These are phyloP conservation scores for Timandra comae DNA, from an alignment of 2,888 invertebrate species.

Conservation along the genomic window DNA sequence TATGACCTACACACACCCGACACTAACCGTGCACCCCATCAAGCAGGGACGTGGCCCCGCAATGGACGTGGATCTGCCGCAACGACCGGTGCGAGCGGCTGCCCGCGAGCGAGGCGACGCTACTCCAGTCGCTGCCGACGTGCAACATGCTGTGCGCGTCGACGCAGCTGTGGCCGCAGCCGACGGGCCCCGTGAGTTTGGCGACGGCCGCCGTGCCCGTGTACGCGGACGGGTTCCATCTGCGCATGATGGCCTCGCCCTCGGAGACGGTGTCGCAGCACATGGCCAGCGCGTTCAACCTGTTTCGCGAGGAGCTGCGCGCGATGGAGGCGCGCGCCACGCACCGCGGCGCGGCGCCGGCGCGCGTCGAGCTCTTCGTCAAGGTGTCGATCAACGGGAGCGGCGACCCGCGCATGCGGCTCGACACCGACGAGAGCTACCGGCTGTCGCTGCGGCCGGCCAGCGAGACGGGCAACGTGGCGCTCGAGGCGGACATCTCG, in stretches of 20 bases:
- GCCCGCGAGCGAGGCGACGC: slow-evolving; percentile 48
- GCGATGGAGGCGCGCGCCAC: slow-evolving; percentile 58
- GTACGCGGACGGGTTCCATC: slow-evolving; percentile 66
- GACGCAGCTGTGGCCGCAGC: slow-evolving; percentile 87
- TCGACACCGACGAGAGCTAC: slow-evolving; percentile 86
- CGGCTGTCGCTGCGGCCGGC: slow-evolving; percentile 76
- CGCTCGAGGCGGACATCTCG: slow-evolving; percentile 77
- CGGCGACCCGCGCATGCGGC: slow-evolving; percentile 74
- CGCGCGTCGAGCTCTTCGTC: slow-evolving; percentile 58
- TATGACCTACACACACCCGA: not conserved
- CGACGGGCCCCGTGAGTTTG: slow-evolving; percentile 83
- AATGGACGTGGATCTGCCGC: slow-evolving; percentile 88
- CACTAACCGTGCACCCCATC: no score
- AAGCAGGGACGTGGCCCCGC: slow-evolving; percentile 71
- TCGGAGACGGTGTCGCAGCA: slow-evolving; percentile 52
- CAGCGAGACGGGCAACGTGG: slow-evolving; percentile 35
- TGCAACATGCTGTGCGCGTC: slow-evolving; percentile 88
- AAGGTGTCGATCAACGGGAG: slow-evolving; percentile 69
- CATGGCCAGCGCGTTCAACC: slow-evolving; percentile 66
- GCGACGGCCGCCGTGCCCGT: slow-evolving; percentile 80
- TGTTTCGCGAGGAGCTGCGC: slow-evolving; percentile 71
- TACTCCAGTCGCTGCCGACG: slow-evolving; percentile 80
- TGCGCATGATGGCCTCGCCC: slow-evolving; percentile 56
- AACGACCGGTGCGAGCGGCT: slow-evolving; percentile 82
- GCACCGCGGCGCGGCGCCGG: slow-evolving; percentile 37